Evolutionary conservation across 2,797 vertebrate species (phyloP).

Genomic region (Gadopsis marmoratus): DNA sequence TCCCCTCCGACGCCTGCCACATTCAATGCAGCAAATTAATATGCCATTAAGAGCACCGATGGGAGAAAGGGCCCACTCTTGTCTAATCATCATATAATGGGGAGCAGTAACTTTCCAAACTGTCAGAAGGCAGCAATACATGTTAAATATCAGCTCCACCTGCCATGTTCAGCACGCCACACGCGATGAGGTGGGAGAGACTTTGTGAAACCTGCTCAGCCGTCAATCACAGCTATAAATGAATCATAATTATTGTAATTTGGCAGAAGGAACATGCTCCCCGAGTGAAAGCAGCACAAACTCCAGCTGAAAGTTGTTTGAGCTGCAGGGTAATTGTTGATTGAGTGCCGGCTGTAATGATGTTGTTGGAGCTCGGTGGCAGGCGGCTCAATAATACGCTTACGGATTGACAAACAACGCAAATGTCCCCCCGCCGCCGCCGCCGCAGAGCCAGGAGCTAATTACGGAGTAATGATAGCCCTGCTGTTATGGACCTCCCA

Average conservation of each 20-base stretch:
- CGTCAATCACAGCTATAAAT: conserved; percentile 76
- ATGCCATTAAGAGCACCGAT: conserved; percentile 46
- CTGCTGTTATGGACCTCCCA: conserved; percentile 68
- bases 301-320: conserved; percentile 55
- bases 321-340: conserved; percentile 64
- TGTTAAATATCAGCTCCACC: conserved; percentile 62
- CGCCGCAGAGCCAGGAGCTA: conserved; percentile 60
- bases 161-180: conserved; percentile 18
- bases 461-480: conserved; percentile 70
- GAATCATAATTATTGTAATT: conserved; percentile 80
- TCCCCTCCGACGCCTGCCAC: conserved; percentile 44
- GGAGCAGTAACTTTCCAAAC: conserved; percentile 58
- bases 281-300: conserved; percentile 49
- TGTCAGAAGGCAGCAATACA: conserved; percentile 49
- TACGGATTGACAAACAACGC: conserved; percentile 68
- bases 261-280: conserved; percentile 59
- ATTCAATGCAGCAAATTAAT: conserved; percentile 59
- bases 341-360: conserved; percentile 59
- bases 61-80: conserved; percentile 38
- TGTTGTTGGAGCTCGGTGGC: conserved; percentile 40
- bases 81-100: conserved; percentile 56
- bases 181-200: conserved; percentile 43
- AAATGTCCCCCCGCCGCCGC: conserved; percentile 41
- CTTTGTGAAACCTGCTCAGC: conserved; percentile 29
- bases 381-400: conserved; percentile 60